Evolutionary conservation across 2,888 invertebrate genomes (phyloP), one percentile per base, ranked within the genome.

Genomic region (Megamerina dolium): DNA sequence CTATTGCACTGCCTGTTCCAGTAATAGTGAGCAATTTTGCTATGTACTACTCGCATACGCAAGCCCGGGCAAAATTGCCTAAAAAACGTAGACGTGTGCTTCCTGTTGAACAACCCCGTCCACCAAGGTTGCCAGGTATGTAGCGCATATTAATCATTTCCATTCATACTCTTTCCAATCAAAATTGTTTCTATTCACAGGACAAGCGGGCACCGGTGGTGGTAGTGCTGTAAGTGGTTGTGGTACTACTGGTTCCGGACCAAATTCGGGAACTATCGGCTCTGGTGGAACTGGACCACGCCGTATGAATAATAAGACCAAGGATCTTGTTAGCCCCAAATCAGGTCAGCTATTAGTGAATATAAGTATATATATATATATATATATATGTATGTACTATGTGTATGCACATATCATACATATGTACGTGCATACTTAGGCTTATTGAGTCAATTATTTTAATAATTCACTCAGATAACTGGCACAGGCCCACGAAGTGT

Each of bases 11-110:
- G 66, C 97, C 97, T 57, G 95, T 97, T 63, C 96, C 97, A 59
- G 97, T 99, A 73, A 99, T 99, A 69, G 97, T 99, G 57, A 94
- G 93, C 74, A 99, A 99, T 78, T 99, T 99, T 75, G 89, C 91
- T 64, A 91, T 91, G 91, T 91, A 90, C 76, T 91, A 91, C 75
- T 90, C 89, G 59, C 91, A 91, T 74, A 91, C 91, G 61, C 87
- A 96, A 80, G 99, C 99, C 54, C 79, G 99, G 64, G 95, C 96
- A 50, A 99, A 99, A 75, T 80, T 99, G 73, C 99, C 99, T 52
- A 99, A 99, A 79, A 96, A 96, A 76, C 78, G 97, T 56, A 80
- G 99, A 74, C 81, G 96, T 67, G 96, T 99, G 55, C 77, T 97
- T 68, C 95, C 95, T 46, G 94, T 96, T 49, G 97, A 97, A 71